Conservation (phyloP, 2,113 vertebrate genomes). For the Pica pica region DNA sequence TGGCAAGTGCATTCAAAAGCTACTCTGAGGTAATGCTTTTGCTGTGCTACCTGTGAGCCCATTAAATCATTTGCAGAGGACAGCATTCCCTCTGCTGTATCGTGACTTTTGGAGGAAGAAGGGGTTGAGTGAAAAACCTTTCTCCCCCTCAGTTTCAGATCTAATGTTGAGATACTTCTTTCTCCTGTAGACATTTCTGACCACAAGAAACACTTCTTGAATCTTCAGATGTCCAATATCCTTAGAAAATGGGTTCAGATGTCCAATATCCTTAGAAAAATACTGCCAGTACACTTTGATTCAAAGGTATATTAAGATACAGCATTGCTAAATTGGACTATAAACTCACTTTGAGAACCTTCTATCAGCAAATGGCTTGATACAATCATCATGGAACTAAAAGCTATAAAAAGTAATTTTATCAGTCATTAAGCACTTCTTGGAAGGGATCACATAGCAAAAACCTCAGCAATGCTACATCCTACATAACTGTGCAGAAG, state of each 20-base stretch:
- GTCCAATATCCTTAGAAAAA: neutral
- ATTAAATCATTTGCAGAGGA: neutral
- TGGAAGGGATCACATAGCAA: neutral
- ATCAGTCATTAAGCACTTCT: neutral
- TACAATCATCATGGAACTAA: neutral
- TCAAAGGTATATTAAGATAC: neutral
- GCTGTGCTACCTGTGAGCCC: neutral
- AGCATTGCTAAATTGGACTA: neutral
- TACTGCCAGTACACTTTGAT: neutral
- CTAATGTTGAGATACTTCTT: neutral
- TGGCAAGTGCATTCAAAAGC: neutral
- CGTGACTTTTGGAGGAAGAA: neutral
- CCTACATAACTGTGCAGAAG: neutral
- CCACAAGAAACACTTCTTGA: neutral
- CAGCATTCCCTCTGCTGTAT: neutral
- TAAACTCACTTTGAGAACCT: neutral
- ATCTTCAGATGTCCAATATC: neutral
- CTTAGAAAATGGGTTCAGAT: neutral
- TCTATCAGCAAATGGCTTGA: neutral
- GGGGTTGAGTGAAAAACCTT: neutral
- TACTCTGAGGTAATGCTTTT: neutral
- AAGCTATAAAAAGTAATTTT: neutral
- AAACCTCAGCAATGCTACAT: neutral
- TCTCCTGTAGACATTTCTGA: neutral
- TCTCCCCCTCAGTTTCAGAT: neutral